A percentile compares a stretch with the other conserved stretches of the same genome.
phyloP scores from a whole-genome alignment of 2,888 invertebrate genomes.

The Acanthosepion pharaonis region DNA sequence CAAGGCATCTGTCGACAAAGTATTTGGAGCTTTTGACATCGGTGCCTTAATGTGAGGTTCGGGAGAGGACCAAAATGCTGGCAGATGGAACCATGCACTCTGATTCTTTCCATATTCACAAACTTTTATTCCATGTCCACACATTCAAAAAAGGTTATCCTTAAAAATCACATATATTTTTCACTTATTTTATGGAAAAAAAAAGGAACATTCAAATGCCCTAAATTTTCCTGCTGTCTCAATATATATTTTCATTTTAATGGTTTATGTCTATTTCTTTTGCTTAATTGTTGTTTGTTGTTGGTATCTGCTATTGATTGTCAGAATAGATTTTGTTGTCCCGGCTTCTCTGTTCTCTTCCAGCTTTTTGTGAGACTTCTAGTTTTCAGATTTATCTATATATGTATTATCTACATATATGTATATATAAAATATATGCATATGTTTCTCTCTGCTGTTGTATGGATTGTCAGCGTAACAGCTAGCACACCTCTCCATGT shows the following conservation, averaged over 20 bases:
- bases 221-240: constrained; percentile 20
- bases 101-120: constrained; percentile 15
- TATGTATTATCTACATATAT: background rate
- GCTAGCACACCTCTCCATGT: constrained; percentile 54
- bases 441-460: constrained; percentile 42
- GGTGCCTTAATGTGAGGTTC: constrained; percentile 33
- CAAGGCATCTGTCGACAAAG: background rate
- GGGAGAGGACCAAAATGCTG: constrained; percentile 34
- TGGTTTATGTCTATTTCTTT: constrained; percentile 25
- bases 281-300: background rate
- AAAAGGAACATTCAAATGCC: background rate
- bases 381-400: constrained; percentile 44
- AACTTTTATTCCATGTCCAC: background rate
- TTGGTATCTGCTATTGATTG: background rate
- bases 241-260: background rate
- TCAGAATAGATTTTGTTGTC: constrained; percentile 39
- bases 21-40: background rate
- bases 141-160: background rate
- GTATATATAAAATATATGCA: constrained; percentile 37
- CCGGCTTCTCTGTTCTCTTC: constrained; percentile 47
- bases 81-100: constrained; percentile 37
- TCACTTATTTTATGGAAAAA: background rate
- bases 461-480: constrained; percentile 55
- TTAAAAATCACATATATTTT: constrained; percentile 8
- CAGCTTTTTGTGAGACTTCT: constrained; percentile 46